Evolutionary conservation across 2,888 invertebrate genomes (phyloP).

Genomic region (Napeogenes inachia): DNA sequence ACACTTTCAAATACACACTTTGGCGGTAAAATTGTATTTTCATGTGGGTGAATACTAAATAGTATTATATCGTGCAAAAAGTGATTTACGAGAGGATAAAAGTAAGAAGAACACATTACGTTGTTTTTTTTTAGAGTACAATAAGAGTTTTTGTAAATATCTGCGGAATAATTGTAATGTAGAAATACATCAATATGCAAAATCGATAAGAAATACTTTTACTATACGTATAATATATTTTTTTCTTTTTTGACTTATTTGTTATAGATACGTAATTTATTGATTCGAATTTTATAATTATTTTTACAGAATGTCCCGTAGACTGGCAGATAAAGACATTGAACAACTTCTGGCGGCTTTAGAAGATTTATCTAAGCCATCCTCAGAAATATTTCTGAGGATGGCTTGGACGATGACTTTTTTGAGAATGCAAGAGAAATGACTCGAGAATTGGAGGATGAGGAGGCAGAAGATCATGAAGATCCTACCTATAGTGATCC

Average conservation of each 20-base stretch:
- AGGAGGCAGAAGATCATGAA: slow-evolving; percentile 31
- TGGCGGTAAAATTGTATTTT: slow-evolving; percentile 23
- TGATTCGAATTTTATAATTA: slow-evolving; percentile 18
- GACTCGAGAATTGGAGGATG: slow-evolving; percentile 26
- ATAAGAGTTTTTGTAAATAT: slow-evolving; percentile 30
- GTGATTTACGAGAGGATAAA: slow-evolving; percentile 26
- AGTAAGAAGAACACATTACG: slow-evolving; percentile 23
- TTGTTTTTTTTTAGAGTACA: slow-evolving; percentile 23
- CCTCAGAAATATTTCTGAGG: slow-evolving; percentile 33
- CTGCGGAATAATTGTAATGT: slow-evolving; percentile 28
- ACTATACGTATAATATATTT: slow-evolving; percentile 20
- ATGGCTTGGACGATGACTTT: slow-evolving; percentile 34
- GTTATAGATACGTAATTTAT: slow-evolving; percentile 24
- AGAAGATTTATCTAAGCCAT: too few relatives aligned
- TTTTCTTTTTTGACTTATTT: slow-evolving; percentile 24
- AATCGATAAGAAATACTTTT: slow-evolving; percentile 25
- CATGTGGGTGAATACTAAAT: slow-evolving; percentile 20
- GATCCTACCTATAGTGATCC: slow-evolving; percentile 31
- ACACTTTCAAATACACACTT: slow-evolving; percentile 19
- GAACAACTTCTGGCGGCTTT: slow-evolving; percentile 31
- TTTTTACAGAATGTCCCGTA: slow-evolving; percentile 32
- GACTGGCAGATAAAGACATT: slow-evolving; percentile 28
- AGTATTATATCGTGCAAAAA: slow-evolving; percentile 25
- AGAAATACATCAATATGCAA: slow-evolving; percentile 32
- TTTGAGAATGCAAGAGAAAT: slow-evolving; percentile 30